Base-by-base conservation (phyloP, 2,888 invertebrate species). In the Magallana nippona region DNA sequence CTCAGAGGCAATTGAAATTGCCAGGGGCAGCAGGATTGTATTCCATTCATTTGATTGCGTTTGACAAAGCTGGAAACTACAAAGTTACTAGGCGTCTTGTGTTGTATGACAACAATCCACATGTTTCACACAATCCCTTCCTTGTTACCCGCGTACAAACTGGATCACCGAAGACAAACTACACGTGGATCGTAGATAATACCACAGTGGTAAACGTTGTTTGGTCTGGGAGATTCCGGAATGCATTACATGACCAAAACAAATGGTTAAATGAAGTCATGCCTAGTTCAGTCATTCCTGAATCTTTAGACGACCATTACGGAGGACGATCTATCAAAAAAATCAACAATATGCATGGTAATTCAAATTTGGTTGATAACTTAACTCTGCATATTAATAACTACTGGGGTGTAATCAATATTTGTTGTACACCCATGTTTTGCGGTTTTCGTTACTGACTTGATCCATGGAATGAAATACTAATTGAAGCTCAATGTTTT, bases 31-130 rank as follows among this genome's bases (percentile, higher is more conserved):
- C 82, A 8, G 85, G 85, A 57, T 62, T 82, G 60, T 85, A 83
- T 63, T 78, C 83, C 10, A 27, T 85, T 1, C 71, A 81, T 27
- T 71, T 85, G 5, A 19, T 82, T 3, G 87, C 83, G 1, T 71
- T 78, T 22, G 89, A 89, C 77, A 85, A 81, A 17, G 89, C 89
- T 15, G 86, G 85, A 22, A 89, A 89, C 55, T 44, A 79, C 13
- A 86, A 86, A 62, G 57, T 78, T 32, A 78, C 87, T 0, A 81
- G 89, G 27, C 78, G 86, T 27, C 63, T 89, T 0, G 83, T 88
- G n/a, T 22, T 89, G 19, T 89, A 82, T 82, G 89, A 89, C 62
- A 81, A 85, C 80, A 17, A 78, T 8, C 88, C 89, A 2, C 81
- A 77, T 10, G 87, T 88, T 11, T 82, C 84, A 17, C 27, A 80